Base-by-base conservation (phyloP, 2,113 vertebrate genomes). In the Larimichthys crocea region DNA sequence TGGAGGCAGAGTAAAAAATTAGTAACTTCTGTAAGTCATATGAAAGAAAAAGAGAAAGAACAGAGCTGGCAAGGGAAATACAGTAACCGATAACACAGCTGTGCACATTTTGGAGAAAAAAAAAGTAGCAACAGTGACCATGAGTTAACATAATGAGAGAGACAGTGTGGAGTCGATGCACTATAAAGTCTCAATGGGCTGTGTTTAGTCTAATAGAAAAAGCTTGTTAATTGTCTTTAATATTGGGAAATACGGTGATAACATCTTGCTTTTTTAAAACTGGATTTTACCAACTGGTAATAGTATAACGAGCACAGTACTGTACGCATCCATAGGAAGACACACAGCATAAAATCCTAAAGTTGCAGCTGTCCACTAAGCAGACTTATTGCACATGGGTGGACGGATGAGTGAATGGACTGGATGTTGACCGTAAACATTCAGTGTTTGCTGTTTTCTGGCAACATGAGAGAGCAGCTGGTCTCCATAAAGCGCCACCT, bases 381-480 rank as follows among this genome's bases (percentile, higher is more conserved):
- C 67, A 64, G 40, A 74, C 59, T 64, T 9, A 44, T 49, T 75
- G 24, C 86, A 88, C 74, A 64, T 79, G 42, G 74, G 67, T 63
- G 75, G 78, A 65, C 57, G 60, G 22, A 35, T 64, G 19, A 84
- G 69, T 56, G 63, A 60, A 68, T 73, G 44, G 19, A 42, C 73
- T 77, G 76, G 62, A 82, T 86, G 74, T 86, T 86, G 65, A 70
- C 80, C 66, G 53, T 93, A 92, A 94, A 92, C 89, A 91, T 88
- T 80, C 70, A n/a, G 22, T 42, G 26, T 89, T 91, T 92, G 86
- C 88, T 89, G 82, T 89, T 83, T 76, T 86, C 65, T 84, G 70
- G 75, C 76, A 82, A 63, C 64, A 40, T 24, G 44, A 55, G 55
- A 60, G 66, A 79, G 40, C 91, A 93, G 90, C 89, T 93, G 91